Evolutionary conservation across 2,797 vertebrate species (phyloP).

Genomic region (Chromis chromis): DNA sequence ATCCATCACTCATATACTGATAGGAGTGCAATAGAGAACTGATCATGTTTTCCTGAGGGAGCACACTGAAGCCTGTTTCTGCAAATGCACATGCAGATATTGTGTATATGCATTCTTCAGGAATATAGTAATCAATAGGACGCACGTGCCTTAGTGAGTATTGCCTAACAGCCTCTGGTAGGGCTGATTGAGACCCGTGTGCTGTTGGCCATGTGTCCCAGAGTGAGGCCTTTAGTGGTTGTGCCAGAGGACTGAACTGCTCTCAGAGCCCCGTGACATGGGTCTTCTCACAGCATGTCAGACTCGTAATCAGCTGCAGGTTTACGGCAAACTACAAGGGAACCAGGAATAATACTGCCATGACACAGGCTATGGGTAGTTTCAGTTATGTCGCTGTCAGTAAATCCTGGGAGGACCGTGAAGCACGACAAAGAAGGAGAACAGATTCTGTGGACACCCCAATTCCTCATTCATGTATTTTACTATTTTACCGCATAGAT

Average conservation of each 20-base stretch:
- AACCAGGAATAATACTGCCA: background rate
- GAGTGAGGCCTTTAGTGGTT: constrained; percentile 16
- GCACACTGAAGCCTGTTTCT: constrained; percentile 20
- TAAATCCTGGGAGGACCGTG: background rate
- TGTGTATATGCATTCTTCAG: constrained; percentile 20
- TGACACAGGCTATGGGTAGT: constrained; percentile 15
- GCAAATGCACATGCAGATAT: constrained; percentile 20
- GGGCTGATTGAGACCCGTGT: constrained; percentile 36
- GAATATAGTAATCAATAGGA: constrained; percentile 44
- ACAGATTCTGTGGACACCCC: background rate
- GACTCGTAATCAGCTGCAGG: constrained; percentile 49
- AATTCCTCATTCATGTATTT: background rate
- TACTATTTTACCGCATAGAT: background rate
- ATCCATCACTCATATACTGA: constrained; percentile 47
- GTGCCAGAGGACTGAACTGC: constrained; percentile 21
- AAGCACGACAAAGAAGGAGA: background rate
- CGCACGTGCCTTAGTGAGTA: constrained; percentile 38
- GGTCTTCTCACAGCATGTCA: constrained; percentile 47
- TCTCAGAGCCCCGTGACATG: constrained; percentile 33
- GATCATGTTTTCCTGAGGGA: constrained; percentile 60
- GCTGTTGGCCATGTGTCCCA: constrained; percentile 34
- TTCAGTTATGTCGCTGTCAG: constrained; percentile 2
- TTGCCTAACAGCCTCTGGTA: constrained; percentile 30
- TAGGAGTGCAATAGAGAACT: constrained; percentile 27
- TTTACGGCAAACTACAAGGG: constrained; percentile 15